Percentiles rank a stretch among this genome's conserved stretches.
Conservation (phyloP, 2,113 vertebrate species). For the Lepus americanus region DNA sequence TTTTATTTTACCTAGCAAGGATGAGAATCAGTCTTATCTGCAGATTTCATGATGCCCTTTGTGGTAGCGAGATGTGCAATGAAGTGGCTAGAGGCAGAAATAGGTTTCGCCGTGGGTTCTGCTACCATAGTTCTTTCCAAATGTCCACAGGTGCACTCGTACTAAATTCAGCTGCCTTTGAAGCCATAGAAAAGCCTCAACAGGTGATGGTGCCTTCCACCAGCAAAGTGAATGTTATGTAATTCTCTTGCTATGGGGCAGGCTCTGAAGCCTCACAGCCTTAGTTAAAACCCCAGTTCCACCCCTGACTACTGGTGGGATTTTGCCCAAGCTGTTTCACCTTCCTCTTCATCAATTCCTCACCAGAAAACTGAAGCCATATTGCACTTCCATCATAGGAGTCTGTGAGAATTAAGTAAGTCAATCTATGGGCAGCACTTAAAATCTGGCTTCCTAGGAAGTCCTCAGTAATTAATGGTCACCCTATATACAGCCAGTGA, state of each 20-base stretch:
- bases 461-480: background rate
- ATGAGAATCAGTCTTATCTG: fast-evolving
- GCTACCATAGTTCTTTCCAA: background rate
- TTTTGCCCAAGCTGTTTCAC: background rate
- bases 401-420: background rate
- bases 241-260: background rate
- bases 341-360: background rate
- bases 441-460: fast-evolving
- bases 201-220: background rate
- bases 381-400: fast-evolving
- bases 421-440: background rate
- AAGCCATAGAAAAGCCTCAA: background rate
- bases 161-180: constrained; percentile 65
- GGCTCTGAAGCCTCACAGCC: background rate
- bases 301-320: background rate
- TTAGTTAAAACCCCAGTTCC: background rate
- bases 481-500: too few relatives aligned
- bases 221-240: background rate
- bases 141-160: background rate
- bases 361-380: fast-evolving
- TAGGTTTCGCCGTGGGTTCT: background rate
- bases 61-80: background rate
- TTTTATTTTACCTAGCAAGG: too few relatives aligned
- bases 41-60: background rate
- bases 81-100: background rate